These are phyloP conservation scores for Tachypleus tridentatus DNA, from an alignment of 1,140 invertebrate genomes.

Conservation along the genomic window DNA sequence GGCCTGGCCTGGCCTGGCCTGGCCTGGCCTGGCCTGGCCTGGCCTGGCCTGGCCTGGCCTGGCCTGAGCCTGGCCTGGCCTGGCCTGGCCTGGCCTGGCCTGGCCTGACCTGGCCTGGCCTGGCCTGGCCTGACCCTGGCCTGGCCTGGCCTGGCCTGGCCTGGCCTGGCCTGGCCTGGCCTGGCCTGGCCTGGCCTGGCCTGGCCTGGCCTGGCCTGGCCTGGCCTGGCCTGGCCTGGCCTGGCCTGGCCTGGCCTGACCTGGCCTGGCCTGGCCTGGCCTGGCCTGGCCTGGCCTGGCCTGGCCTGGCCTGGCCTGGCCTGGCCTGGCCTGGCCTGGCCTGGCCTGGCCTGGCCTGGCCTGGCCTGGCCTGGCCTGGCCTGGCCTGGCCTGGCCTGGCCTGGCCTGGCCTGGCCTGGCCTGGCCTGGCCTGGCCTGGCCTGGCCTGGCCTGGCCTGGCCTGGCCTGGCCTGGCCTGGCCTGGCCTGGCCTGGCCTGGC, in stretches of 20 bases:
- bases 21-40: constrained; percentile 20
- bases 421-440: constrained; percentile 24
- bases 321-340: constrained; percentile 23
- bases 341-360: constrained; percentile 26
- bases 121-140: too few species aligned
- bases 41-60: constrained; percentile 23
- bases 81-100: constrained; percentile 21
- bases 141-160: constrained; percentile 24
- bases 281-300: constrained; percentile 21
- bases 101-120: constrained; percentile 20
- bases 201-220: constrained; percentile 24
- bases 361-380: constrained; percentile 26
- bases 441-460: constrained; percentile 21
- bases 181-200: constrained; percentile 26
- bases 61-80: constrained; percentile 24
- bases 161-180: constrained; percentile 24
- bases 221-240: constrained; percentile 23
- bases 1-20: constrained; percentile 23
- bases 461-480: constrained; percentile 17
- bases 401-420: constrained; percentile 23
- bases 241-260: constrained; percentile 25
- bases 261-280: constrained; percentile 25
- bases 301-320: constrained; percentile 23
- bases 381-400: constrained; percentile 23
- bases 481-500: constrained; percentile 21